Conservation (phyloP, 2,888 invertebrate genomes). For the Tineola bisselliella region DNA sequence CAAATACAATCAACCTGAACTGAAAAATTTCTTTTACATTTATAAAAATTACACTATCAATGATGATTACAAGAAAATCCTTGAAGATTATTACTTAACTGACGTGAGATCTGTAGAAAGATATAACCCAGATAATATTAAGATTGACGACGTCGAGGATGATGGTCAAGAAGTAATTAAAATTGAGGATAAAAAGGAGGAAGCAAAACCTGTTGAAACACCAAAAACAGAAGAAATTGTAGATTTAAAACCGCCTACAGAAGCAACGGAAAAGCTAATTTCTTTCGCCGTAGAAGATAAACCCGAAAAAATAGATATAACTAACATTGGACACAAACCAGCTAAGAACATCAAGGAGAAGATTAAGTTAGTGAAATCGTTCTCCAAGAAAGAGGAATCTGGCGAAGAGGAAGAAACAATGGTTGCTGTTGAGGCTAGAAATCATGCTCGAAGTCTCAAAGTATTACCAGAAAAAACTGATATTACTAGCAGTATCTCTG, state of each 20-base stretch:
- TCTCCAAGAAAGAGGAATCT: slow-evolving; percentile 55
- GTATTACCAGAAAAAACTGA: slow-evolving; percentile 55
- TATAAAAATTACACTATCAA: slow-evolving; percentile 72
- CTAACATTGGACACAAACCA: slow-evolving; percentile 44
- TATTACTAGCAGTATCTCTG: slow-evolving; percentile 68
- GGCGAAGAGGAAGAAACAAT: slow-evolving; percentile 66
- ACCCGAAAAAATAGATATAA: slow-evolving; percentile 48
- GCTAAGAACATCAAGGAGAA: slow-evolving; percentile 62
- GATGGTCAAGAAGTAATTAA: slow-evolving; percentile 30
- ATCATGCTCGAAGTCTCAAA: slow-evolving; percentile 54
- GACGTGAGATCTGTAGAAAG: slow-evolving; percentile 69
- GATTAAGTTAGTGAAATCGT: slow-evolving; percentile 63
- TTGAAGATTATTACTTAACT: slow-evolving; percentile 69
- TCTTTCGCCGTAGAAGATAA: slow-evolving; percentile 59
- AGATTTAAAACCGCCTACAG: slow-evolving; percentile 46
- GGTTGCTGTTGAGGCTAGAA: slow-evolving; percentile 68
- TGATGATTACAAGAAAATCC: slow-evolving; percentile 66
- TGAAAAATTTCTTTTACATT: slow-evolving; percentile 74
- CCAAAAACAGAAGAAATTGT: slow-evolving; percentile 35
- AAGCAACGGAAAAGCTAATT: slow-evolving; percentile 63
- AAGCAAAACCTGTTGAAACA: slow-evolving; percentile 21
- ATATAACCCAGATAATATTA: slow-evolving; percentile 37
- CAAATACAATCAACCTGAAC: slow-evolving; percentile 64
- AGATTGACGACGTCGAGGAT: slow-evolving; percentile 31
- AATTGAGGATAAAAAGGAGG: slow-evolving; percentile 38